A percentile compares a stretch with the other conserved stretches of the same genome.
Evolutionary conservation across 2,888 invertebrate genomes (phyloP).

Genomic region (Thalpophila matura): DNA sequence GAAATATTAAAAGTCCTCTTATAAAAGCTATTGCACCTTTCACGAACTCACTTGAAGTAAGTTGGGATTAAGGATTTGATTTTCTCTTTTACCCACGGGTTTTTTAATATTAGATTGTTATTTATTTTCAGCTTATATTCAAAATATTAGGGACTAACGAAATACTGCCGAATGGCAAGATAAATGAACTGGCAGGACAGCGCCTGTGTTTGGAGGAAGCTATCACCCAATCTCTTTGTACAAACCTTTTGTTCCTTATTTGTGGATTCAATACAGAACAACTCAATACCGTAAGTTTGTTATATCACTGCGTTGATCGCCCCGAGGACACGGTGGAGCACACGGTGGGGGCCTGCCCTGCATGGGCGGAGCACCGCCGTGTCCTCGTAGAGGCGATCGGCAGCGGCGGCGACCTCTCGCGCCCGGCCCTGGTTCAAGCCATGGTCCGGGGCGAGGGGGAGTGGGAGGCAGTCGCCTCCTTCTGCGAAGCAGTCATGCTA

Average conservation of each 20-base stretch:
- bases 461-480: no score
- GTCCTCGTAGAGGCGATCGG: no score
- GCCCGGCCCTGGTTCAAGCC: no score
- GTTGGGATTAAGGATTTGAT: conserved; percentile 42
- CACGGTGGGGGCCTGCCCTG: no score
- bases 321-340: no score
- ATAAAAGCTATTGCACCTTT: conserved; percentile 85
- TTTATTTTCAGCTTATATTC: conserved; percentile 75
- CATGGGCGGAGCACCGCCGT: no score
- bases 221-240: conserved; percentile 89
- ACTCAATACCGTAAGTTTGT: conserved; percentile 84
- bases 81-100: neutral
- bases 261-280: conserved; percentile 89
- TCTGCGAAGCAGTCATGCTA: no score
- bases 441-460: no score
- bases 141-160: conserved; percentile 87
- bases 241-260: conserved; percentile 91
- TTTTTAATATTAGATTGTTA: neutral
- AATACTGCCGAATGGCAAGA: conserved; percentile 90
- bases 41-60: conserved; percentile 87
- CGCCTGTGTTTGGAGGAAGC: conserved; percentile 87
- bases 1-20: conserved; percentile 86
- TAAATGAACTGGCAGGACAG: conserved; percentile 87
- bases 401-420: no score
- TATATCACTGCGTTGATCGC: no score